A percentile compares a stretch with the other conserved stretches of the same genome.
Evolutionary conservation across 2,797 vertebrate genomes (phyloP).

Genomic region (Xiphophorus birchmanni): DNA sequence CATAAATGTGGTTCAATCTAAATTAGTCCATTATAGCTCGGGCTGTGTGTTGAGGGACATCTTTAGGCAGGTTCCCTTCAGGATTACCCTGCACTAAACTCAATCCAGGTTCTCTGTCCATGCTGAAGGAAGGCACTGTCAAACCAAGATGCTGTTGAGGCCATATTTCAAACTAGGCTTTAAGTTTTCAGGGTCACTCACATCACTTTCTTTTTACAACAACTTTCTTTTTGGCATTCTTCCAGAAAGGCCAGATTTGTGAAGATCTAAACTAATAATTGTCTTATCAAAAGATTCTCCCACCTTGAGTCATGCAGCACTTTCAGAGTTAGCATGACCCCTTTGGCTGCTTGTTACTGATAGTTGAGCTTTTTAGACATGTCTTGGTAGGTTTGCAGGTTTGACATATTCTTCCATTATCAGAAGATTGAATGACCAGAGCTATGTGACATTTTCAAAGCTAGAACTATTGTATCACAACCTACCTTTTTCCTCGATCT

Average conservation of each 20-base stretch:
- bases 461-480: not conserved
- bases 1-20: not conserved
- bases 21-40: not conserved
- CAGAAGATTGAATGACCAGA: not conserved
- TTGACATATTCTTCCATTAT: not conserved
- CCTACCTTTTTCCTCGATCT: not conserved
- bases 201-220: not conserved
- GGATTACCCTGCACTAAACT: not conserved
- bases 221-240: not conserved
- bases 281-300: not conserved
- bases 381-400: not conserved
- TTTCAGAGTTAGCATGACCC: not conserved
- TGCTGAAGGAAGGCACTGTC: not conserved
- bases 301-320: not conserved
- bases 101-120: not conserved
- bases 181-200: not conserved
- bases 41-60: not conserved
- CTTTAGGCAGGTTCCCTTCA: not conserved
- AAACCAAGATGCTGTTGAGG: not conserved
- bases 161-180: not conserved
- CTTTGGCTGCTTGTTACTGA: not conserved
- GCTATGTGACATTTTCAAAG: not conserved
- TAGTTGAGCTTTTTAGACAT: not conserved
- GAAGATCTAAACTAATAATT: not conserved
- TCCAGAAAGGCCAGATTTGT: not conserved